phyloP scores from a whole-genome alignment of 2,113 vertebrate genomes.

The Dasyornis broadbenti region DNA sequence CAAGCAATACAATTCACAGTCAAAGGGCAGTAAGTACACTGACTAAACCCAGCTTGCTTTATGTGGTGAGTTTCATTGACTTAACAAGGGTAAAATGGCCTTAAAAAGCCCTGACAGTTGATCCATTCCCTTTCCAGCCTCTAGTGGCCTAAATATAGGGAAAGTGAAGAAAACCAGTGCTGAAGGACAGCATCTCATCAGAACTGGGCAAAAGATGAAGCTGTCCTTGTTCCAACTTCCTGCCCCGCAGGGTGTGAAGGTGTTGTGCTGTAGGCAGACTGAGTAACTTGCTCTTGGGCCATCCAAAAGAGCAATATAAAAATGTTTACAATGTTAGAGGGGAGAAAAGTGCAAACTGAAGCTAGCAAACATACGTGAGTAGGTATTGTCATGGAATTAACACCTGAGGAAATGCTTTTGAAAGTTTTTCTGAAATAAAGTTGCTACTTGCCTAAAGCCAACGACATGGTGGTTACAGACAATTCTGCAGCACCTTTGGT shows the following conservation, averaged over 20 bases:
- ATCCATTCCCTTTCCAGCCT: background rate
- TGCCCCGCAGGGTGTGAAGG: background rate
- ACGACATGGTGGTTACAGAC: fast-evolving
- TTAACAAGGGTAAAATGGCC: background rate
- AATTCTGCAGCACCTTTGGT: background rate
- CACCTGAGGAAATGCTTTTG: background rate
- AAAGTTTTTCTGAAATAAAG: background rate
- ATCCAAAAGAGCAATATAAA: background rate
- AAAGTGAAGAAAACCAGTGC: background rate
- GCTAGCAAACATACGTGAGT: background rate
- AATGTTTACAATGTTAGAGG: no score
- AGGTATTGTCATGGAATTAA: background rate
- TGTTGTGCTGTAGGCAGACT: background rate
- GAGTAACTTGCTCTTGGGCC: background rate
- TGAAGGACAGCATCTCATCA: background rate
- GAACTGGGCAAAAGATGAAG: background rate
- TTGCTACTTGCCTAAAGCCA: background rate
- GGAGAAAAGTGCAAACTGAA: background rate
- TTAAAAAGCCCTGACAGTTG: background rate
- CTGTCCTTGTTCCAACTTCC: background rate
- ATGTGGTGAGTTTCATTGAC: background rate
- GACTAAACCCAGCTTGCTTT: background rate
- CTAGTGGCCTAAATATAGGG: background rate
- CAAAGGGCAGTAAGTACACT: background rate
- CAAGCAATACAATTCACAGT: fast-evolving